These are phyloP conservation scores for Athalia circularis DNA, from an alignment of 2,888 invertebrate species.

Conservation along the genomic window DNA sequence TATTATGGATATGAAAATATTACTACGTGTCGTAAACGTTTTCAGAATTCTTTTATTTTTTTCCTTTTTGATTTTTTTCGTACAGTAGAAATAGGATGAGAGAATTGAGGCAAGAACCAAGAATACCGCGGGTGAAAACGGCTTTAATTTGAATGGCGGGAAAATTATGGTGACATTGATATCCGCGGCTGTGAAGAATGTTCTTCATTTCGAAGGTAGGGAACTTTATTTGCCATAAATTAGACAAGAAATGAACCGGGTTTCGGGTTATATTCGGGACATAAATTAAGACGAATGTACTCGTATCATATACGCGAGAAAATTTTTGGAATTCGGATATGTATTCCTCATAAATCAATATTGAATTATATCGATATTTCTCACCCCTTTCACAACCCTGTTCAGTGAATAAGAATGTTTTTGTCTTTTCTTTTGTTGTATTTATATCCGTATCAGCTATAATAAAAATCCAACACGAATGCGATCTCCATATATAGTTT, in stretches of 20 bases:
- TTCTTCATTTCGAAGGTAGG: slow-evolving; percentile 49
- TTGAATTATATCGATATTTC: not conserved
- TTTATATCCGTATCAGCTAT: not conserved
- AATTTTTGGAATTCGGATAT: slow-evolving; percentile 31
- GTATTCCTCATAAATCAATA: slow-evolving; percentile 7
- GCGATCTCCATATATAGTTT: too few relatives aligned
- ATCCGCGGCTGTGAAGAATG: slow-evolving; percentile 50
- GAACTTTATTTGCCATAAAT: slow-evolving; percentile 51
- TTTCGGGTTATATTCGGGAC: slow-evolving; percentile 30
- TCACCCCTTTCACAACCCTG: not conserved
- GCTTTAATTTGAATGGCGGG: slow-evolving; percentile 52
- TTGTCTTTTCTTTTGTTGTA: not conserved
- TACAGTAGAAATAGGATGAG: slow-evolving; percentile 18
- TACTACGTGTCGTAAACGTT: not conserved
- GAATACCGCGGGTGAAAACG: slow-evolving; percentile 17
- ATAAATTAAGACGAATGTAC: slow-evolving; percentile 41
- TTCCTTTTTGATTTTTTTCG: not conserved
- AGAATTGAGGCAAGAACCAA: not conserved
- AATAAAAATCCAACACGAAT: not conserved
- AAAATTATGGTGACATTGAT: slow-evolving; percentile 52
- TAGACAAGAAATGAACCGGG: slow-evolving; percentile 44
- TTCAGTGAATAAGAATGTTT: not conserved
- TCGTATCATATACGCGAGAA: slow-evolving; percentile 18
- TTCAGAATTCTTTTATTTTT: not conserved
- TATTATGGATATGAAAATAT: not conserved